These are phyloP conservation scores for Schizotus pectinicornis DNA, from an alignment of 2,888 invertebrate genomes.

Conservation along the genomic window DNA sequence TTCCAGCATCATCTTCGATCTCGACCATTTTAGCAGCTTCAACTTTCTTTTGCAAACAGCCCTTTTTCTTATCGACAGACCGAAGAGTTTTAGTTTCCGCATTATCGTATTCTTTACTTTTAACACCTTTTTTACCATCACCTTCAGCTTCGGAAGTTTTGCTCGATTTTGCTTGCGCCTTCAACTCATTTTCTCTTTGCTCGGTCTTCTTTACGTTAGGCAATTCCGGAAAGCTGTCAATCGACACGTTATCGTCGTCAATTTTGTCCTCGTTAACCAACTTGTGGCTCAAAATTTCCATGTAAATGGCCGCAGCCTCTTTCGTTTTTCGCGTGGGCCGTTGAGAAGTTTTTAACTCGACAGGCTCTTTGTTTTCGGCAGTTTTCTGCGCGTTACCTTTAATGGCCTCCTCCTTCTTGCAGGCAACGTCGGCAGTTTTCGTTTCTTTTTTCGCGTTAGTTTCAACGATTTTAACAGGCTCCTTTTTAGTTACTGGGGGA, in stretches of 20 bases:
- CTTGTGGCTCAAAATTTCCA: conserved; percentile 76
- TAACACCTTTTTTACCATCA: background rate
- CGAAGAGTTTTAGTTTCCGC: background rate
- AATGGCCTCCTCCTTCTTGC: conserved; percentile 20
- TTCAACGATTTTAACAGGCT: conserved; percentile 15
- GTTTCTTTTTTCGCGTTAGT: conserved; percentile 31
- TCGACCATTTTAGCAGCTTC: background rate
- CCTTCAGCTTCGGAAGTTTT: conserved; percentile 28
- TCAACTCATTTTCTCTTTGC: conserved; percentile 66
- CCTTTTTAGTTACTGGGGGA: conserved; percentile 4
- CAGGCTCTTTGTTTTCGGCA: conserved; percentile 10
- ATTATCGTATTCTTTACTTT: background rate
- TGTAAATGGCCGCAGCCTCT: conserved; percentile 75
- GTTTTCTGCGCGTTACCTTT: conserved; percentile 11
- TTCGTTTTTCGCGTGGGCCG: conserved; percentile 75
- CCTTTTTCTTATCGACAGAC: background rate
- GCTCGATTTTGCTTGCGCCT: conserved; percentile 56
- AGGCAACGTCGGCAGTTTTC: conserved; percentile 23
- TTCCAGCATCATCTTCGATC: conserved; percentile 3
- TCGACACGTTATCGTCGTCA: conserved; percentile 68
- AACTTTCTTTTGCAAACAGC: background rate
- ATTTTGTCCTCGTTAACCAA: conserved; percentile 68
- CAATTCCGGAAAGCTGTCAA: conserved; percentile 72
- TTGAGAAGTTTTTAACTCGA: conserved; percentile 26
- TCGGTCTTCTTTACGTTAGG: conserved; percentile 69